Percentiles rank a stretch among this genome's conserved stretches.
These are phyloP conservation scores for Trichopria drosophilae DNA, from an alignment of 2,888 invertebrate genomes.

Conservation along the genomic window DNA sequence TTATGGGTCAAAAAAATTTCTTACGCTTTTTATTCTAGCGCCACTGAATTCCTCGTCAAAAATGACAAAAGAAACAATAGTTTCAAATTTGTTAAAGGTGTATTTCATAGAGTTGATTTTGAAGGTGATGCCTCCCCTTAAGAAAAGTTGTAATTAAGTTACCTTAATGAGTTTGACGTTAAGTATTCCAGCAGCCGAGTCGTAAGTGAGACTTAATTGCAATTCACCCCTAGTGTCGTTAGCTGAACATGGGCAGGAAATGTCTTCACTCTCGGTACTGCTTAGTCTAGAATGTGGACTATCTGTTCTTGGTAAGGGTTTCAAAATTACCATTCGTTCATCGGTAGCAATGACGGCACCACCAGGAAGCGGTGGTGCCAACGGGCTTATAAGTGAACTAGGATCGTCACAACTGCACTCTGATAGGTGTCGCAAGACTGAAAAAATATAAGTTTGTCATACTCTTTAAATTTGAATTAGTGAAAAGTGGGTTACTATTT, in stretches of 20 bases:
- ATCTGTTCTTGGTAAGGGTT: constrained; percentile 32
- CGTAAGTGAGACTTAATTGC: constrained; percentile 66
- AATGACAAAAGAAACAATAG: too few relatives aligned
- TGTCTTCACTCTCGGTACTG: constrained; percentile 66
- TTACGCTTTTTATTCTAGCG: too few relatives aligned
- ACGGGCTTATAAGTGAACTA: constrained; percentile 30
- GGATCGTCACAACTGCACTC: constrained; percentile 48
- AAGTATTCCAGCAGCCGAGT: constrained; percentile 66
- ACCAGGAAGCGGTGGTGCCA: constrained; percentile 50
- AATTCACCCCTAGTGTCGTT: constrained; percentile 66
- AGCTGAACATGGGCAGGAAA: constrained; percentile 40
- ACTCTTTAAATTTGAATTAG: too few relatives aligned
- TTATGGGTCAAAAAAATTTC: too few relatives aligned
- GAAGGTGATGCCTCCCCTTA: too few relatives aligned
- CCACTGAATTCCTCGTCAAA: too few relatives aligned
- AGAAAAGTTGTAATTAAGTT: too few relatives aligned
- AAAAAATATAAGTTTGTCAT: too few relatives aligned
- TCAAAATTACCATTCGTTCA: constrained; percentile 63
- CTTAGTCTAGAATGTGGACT: constrained; percentile 49
- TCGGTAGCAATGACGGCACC: constrained; percentile 54
- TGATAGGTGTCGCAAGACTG: constrained; percentile 45
- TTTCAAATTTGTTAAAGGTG: too few relatives aligned
- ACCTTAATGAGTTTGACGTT: constrained; percentile 69
- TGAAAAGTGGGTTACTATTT: too few relatives aligned
- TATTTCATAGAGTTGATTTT: too few relatives aligned